Percentiles rank a stretch among this genome's conserved stretches.
These are phyloP conservation scores for Dicyrtoma fusca DNA, from an alignment of 2,888 invertebrate species.

Conservation along the genomic window DNA sequence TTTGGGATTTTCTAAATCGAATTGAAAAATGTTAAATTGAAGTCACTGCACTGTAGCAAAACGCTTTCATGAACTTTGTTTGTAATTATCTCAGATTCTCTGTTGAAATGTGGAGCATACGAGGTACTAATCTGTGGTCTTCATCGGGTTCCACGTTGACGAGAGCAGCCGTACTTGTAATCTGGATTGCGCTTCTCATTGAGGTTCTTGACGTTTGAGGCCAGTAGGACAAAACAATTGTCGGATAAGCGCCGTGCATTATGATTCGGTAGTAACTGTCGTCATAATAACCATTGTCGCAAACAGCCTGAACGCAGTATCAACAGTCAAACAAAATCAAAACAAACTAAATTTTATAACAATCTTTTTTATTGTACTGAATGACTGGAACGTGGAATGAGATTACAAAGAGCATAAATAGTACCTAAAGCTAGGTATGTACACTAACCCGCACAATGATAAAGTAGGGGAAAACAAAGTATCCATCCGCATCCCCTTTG, in stretches of 20 bases:
- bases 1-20: slow-evolving; percentile 9
- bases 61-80: no score
- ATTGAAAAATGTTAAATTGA: no score
- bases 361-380: background rate
- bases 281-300: slow-evolving; percentile 40
- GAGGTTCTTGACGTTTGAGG: slow-evolving; percentile 33
- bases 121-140: background rate
- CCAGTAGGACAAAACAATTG: slow-evolving; percentile 24
- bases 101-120: background rate
- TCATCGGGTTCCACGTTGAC: slow-evolving; percentile 11
- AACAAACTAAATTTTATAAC: background rate
- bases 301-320: slow-evolving; percentile 28
- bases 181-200: background rate
- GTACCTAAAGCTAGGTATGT: no score
- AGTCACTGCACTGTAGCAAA: no score
- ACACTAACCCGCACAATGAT: slow-evolving; percentile 35
- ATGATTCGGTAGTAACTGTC: slow-evolving; percentile 39
- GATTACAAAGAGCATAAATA: background rate
- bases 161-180: slow-evolving; percentile 3
- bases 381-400: background rate
- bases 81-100: no score
- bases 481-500: background rate
- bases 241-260: slow-evolving; percentile 30
- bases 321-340: background rate
- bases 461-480: slow-evolving; percentile 46